phyloP scores from a whole-genome alignment of 2,113 vertebrate species.

The Melozone crissalis region DNA sequence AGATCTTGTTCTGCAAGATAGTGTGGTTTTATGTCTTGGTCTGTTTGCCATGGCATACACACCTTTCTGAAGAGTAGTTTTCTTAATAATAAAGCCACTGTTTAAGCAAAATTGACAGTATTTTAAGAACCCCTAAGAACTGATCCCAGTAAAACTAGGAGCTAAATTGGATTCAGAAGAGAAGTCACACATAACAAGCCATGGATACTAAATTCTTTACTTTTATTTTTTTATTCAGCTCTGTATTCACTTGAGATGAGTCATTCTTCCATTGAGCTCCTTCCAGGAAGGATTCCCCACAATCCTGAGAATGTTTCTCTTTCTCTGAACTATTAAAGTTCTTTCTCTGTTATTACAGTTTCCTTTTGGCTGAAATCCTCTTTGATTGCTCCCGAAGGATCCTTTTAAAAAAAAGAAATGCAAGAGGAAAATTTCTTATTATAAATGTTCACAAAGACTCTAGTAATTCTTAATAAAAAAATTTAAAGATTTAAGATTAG shows the following conservation, averaged over 20 bases:
- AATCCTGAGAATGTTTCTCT: background rate
- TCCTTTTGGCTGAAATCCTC: constrained; percentile 8
- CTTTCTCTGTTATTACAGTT: constrained; percentile 2
- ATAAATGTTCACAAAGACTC: background rate
- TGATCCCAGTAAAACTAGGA: background rate
- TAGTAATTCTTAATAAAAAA: background rate
- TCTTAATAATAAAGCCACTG: background rate
- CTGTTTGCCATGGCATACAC: background rate
- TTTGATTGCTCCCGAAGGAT: background rate
- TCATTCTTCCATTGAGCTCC: background rate
- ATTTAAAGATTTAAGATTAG: background rate
- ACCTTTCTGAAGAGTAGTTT: background rate
- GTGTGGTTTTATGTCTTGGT: background rate
- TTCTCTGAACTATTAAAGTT: constrained; percentile 15
- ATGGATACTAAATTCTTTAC: background rate
- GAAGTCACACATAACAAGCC: background rate
- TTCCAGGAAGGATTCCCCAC: constrained; percentile 6
- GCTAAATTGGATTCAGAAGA: background rate
- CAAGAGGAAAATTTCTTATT: background rate
- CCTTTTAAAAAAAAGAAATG: background rate
- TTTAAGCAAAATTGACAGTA: background rate
- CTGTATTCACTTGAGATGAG: background rate
- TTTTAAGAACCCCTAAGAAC: background rate
- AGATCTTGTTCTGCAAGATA: background rate
- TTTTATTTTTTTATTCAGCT: background rate